These are phyloP conservation scores for Galeopterus variegatus DNA, from an alignment of 2,113 vertebrate genomes.

Conservation along the genomic window DNA sequence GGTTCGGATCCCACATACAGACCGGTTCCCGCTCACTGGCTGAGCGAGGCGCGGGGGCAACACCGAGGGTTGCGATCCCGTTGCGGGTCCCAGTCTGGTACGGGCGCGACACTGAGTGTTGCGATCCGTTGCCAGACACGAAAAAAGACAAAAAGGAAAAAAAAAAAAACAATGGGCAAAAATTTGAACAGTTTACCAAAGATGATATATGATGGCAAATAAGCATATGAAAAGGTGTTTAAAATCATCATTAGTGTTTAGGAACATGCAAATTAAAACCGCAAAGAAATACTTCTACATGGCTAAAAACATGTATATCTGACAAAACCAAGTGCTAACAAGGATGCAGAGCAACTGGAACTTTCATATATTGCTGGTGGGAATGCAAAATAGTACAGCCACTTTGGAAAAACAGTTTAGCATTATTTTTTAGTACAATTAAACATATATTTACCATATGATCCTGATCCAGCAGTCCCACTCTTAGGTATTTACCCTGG, in stretches of 20 bases:
- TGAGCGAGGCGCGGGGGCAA: too few relatives aligned
- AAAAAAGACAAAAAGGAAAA: too few relatives aligned
- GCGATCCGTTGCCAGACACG: too few relatives aligned
- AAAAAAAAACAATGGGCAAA: background rate
- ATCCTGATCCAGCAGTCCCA: background rate
- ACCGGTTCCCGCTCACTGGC: too few relatives aligned
- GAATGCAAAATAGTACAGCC: background rate
- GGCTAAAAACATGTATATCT: background rate
- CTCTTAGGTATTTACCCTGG: slow-evolving; percentile 32
- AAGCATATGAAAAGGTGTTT: slow-evolving; percentile 31
- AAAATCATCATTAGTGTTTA: background rate
- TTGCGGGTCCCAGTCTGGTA: too few relatives aligned
- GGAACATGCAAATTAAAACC: slow-evolving; percentile 16
- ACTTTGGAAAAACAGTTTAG: slow-evolving; percentile 4
- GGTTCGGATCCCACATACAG: too few relatives aligned
- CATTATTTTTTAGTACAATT: background rate
- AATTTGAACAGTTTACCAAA: slow-evolving; percentile 35
- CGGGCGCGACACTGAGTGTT: too few relatives aligned
- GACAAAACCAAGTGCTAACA: background rate
- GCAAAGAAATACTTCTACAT: background rate
- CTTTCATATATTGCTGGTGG: background rate
- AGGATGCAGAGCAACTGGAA: background rate
- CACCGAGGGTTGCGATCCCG: too few relatives aligned
- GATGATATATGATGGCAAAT: background rate
- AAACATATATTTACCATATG: slow-evolving; percentile 21